A percentile compares a stretch with the other conserved stretches of the same genome.
Conservation (phyloP, 2,113 vertebrate genomes). For the Pterocles gutturalis region DNA sequence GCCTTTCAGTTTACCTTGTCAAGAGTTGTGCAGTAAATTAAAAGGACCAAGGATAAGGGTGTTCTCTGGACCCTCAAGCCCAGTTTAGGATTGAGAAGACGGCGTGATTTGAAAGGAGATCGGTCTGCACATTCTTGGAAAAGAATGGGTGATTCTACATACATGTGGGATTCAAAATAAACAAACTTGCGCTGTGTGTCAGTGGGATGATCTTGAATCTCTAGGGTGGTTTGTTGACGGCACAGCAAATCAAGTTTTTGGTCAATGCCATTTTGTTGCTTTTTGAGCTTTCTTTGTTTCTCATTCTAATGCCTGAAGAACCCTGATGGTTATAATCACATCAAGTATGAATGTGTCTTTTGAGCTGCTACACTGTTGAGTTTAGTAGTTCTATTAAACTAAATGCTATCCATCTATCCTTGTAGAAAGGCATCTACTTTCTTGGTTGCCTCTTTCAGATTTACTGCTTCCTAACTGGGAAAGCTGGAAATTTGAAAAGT, state of each 20-base stretch:
- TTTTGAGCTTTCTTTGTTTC: neutral
- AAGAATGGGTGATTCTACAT: neutral
- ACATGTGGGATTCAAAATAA: neutral
- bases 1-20: neutral
- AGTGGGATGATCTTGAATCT: neutral
- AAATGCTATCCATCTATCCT: neutral
- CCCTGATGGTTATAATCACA: neutral
- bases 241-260: neutral
- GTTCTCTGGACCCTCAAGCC: neutral
- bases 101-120: neutral
- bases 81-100: neutral
- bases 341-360: neutral
- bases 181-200: fast-evolving
- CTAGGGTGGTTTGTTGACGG: neutral
- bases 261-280: neutral
- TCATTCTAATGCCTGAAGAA: neutral
- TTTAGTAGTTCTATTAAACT: neutral
- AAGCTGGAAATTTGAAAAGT: neutral
- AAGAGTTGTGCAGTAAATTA: neutral
- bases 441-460: neutral
- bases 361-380: neutral
- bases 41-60: neutral
- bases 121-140: neutral
- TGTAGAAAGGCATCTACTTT: neutral
- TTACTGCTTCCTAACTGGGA: neutral